A percentile compares a stretch with the other conserved stretches of the same genome.
These are phyloP conservation scores for Ramazzottius varieornatus DNA, from an alignment of 2,888 invertebrate genomes.

Conservation along the genomic window DNA sequence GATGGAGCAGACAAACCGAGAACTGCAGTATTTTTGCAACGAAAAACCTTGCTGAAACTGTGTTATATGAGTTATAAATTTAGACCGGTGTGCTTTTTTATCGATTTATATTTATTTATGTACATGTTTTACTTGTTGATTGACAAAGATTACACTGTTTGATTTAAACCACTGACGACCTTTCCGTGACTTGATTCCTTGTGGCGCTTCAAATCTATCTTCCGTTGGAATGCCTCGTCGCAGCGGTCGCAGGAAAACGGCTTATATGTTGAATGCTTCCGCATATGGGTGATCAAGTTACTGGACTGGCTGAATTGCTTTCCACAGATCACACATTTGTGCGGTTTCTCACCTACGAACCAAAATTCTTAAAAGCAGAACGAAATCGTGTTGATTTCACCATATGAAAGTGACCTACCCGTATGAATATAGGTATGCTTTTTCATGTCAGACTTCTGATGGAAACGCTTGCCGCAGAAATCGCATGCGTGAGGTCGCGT, in stretches of 20 bases:
- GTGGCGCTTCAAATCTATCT: constrained; percentile 1
- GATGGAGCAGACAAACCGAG: no score
- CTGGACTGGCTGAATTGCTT: neutral
- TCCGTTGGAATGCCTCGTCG: neutral
- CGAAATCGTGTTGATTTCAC: neutral
- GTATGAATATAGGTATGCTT: constrained; percentile 25
- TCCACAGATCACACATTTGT: neutral
- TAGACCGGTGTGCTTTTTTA: no score
- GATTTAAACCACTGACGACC: neutral
- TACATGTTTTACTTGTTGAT: no score
- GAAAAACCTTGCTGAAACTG: no score
- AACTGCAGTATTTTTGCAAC: no score
- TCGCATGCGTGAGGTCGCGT: constrained; percentile 24
- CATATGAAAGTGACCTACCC: constrained; percentile 14
- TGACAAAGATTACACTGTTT: neutral
- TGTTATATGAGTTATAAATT: no score
- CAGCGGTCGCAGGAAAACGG: neutral
- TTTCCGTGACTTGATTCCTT: neutral
- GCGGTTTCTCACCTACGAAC: constrained; percentile 1
- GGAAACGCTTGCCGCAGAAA: constrained; percentile 25
- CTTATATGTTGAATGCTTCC: neutral
- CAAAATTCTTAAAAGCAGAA: no score
- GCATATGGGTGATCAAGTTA: neutral
- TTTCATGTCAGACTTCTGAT: constrained; percentile 27
- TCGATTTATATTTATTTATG: no score